phyloP scores from a whole-genome alignment of 2,797 vertebrate genomes.

The Chelmon rostratus region DNA sequence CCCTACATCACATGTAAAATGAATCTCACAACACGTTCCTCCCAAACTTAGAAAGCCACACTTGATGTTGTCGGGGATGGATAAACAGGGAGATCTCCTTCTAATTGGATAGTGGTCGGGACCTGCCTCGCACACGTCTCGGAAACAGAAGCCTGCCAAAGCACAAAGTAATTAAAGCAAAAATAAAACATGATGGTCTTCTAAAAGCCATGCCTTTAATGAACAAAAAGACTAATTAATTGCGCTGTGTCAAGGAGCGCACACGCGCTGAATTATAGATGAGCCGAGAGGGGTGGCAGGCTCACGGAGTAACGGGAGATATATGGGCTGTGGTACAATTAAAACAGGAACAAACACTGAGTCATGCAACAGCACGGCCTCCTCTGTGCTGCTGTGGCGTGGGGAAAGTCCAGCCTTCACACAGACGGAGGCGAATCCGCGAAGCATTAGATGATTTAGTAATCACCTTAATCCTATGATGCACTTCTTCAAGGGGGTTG shows the following conservation, averaged over 20 bases:
- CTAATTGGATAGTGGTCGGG: conserved; percentile 64
- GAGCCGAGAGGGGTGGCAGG: conserved; percentile 54
- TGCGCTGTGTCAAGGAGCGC: conserved; percentile 73
- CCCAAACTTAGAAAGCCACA: conserved; percentile 23
- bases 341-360: conserved; percentile 5
- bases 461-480: conserved; percentile 14
- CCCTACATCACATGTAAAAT: conserved; percentile 39
- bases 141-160: conserved; percentile 70
- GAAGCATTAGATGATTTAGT: not conserved
- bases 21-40: conserved; percentile 8
- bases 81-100: conserved; percentile 56
- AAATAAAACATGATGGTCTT: conserved; percentile 82
- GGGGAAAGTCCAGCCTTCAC: not conserved
- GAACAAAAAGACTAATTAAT: conserved; percentile 85
- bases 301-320: conserved; percentile 59
- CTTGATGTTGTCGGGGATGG: conserved; percentile 19
- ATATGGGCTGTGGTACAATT: conserved; percentile 37
- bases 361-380: not conserved
- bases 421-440: not conserved
- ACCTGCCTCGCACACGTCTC: conserved; percentile 59
- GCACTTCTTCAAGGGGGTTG: not conserved
- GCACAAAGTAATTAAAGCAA: conserved; percentile 78
- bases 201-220: conserved; percentile 78
- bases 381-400: not conserved
- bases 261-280: conserved; percentile 80